Conservation (phyloP, 1,140 invertebrate species). For the Eufriesea mexicana region DNA sequence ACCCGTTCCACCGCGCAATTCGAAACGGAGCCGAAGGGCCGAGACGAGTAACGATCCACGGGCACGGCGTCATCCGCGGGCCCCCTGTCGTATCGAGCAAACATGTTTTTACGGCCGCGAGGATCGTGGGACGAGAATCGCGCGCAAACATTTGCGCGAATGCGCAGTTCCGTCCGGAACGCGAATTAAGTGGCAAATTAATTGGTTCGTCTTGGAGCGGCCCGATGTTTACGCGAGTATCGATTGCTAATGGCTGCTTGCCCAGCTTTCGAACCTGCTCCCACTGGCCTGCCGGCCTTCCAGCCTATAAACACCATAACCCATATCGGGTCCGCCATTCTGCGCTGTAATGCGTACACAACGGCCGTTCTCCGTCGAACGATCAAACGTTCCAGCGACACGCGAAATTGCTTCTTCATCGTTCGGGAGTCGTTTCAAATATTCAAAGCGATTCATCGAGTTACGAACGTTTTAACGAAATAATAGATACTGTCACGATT, state of each 20-base stretch:
- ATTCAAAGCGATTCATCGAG: no score
- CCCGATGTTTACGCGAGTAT: constrained; percentile 57
- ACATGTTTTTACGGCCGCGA: background rate
- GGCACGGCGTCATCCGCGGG: no score
- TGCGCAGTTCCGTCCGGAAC: background rate
- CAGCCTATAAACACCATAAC: constrained; percentile 29
- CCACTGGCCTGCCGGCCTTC: background rate
- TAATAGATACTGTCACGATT: no score
- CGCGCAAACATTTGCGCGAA: constrained; percentile 11
- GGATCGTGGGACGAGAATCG: background rate
- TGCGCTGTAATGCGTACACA: background rate
- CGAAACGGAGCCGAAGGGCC: no score
- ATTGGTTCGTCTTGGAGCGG: constrained; percentile 48
- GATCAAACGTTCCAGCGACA: no score
- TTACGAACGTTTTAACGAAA: no score
- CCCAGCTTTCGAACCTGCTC: constrained; percentile 41
- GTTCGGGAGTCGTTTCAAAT: no score
- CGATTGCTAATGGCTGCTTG: constrained; percentile 61
- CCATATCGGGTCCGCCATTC: constrained; percentile 15
- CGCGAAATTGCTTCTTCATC: no score
- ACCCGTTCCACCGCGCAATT: no score
- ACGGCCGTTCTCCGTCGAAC: no score
- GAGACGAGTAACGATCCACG: no score
- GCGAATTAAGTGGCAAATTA: constrained; percentile 57
- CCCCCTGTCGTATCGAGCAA: no score